phyloP scores from a whole-genome alignment of 2,797 vertebrate species.

The Menidia menidia region DNA sequence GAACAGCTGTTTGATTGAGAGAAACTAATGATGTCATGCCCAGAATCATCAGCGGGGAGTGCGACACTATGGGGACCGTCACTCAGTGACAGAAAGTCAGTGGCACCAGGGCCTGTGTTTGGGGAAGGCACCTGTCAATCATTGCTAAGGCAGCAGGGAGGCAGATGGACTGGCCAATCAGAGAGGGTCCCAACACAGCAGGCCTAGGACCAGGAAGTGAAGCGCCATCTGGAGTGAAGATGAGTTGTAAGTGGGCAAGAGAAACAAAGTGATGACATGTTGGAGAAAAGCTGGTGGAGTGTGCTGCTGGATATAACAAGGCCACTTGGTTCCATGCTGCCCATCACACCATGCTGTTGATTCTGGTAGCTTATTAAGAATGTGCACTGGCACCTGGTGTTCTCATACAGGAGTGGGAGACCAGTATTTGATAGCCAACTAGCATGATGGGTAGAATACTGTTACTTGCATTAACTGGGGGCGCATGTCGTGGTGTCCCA shows the following conservation, averaged over 20 bases:
- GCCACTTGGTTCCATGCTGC: conserved; percentile 71
- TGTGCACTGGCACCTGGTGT: conserved; percentile 52
- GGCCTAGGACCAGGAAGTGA: conserved; percentile 80
- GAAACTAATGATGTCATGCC: conserved; percentile 81
- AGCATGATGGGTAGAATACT: conserved; percentile 61
- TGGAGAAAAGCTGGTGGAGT: conserved; percentile 66
- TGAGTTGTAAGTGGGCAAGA: conserved; percentile 70
- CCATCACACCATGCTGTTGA: conserved; percentile 71
- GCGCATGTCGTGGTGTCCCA: conserved; percentile 56
- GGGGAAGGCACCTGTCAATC: conserved; percentile 82
- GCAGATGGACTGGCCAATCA: conserved; percentile 78
- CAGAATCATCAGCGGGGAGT: conserved; percentile 71
- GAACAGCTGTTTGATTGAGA: conserved; percentile 78
- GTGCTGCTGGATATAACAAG: conserved; percentile 71
- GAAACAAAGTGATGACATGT: conserved; percentile 71
- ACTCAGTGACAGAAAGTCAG: conserved; percentile 69
- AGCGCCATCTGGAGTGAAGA: conserved; percentile 81
- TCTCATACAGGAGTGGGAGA: conserved; percentile 34
- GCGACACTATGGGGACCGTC: conserved; percentile 66
- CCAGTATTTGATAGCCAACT: conserved; percentile 40
- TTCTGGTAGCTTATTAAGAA: conserved; percentile 67
- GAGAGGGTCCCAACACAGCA: conserved; percentile 80
- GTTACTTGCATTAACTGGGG: conserved; percentile 56
- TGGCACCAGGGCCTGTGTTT: conserved; percentile 73
- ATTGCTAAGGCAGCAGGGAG: conserved; percentile 56